Evolutionary conservation across 2,113 vertebrate species (phyloP), one percentile per base, ranked within the genome.

Genomic region (Trachemys scripta): DNA sequence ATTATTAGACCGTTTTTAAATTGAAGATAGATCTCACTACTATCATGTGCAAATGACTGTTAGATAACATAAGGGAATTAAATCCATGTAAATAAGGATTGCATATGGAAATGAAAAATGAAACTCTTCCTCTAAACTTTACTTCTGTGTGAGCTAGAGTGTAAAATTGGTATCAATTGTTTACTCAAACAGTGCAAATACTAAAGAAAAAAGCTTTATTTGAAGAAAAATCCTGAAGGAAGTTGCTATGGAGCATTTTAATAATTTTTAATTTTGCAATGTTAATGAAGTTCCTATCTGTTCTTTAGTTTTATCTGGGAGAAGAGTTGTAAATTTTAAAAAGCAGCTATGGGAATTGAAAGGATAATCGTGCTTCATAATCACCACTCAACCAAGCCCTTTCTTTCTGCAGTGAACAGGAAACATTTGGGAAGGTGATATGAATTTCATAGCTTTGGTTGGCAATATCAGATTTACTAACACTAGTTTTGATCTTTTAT

Each of bases 261-360:
- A 53, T 69, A n/a, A 81, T 88, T 94, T 94, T 57, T 29, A 91
- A 94, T 89, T 96, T 81, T 22, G 38, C 50, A 13, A 76, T 83
- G 12, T 25, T 96, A 94, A 94, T 88, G 69, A 96, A 24, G 31
- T 95, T 87, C 85, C 51, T 87, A 9, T 80, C 81, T 38, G 2
- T 45, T 94, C 35, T 19, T 89, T 20, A 79, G 4, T 86, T 97
- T 95, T 95, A 4, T 88, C 85, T 85, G 72, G 50, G 51, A 85
- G 79, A 57, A 57, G 85, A 95, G 29, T 0, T 87, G 92, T 83
- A 87, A 93, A 87, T 78, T 35, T 59, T 72, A 51, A 82, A 88
- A n/a, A 86, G 69, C 80, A 90, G 59, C 88, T 80, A 49, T 81
- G 79, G 59, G 82, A 83, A 92, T 87, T 90, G 62, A 20, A 90